A percentile compares a stretch with the other conserved stretches of the same genome.
Conservation (phyloP, 2,113 vertebrate genomes). For the Hucho hucho region DNA sequence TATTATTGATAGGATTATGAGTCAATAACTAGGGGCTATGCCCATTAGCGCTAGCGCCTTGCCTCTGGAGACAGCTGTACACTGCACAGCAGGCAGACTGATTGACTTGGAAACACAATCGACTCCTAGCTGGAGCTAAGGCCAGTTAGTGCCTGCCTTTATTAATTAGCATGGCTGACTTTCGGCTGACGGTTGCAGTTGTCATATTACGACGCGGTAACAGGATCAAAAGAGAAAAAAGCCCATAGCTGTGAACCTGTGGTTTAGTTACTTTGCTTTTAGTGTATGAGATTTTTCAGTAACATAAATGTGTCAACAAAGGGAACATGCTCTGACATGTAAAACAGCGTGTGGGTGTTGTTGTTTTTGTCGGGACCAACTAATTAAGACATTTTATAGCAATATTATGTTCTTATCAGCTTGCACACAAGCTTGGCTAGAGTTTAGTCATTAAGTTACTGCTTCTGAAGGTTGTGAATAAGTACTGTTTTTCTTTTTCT, state of each 20-base stretch:
- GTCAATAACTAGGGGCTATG: conserved; percentile 62
- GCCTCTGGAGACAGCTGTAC: conserved; percentile 51
- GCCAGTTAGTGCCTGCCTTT: conserved; percentile 36
- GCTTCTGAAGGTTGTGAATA: neutral
- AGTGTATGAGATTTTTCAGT: neutral
- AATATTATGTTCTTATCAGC: too few species aligned
- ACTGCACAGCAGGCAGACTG: conserved; percentile 27
- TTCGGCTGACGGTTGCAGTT: conserved; percentile 15
- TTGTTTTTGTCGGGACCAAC: too few species aligned
- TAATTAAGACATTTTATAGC: neutral
- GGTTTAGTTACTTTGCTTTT: neutral
- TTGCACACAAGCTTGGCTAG: too few species aligned
- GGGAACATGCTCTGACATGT: neutral
- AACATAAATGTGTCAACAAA: neutral
- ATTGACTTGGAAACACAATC: conserved; percentile 52
- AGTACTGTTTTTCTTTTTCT: neutral
- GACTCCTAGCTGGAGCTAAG: conserved; percentile 18
- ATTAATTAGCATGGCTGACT: conserved; percentile 35
- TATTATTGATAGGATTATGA: conserved; percentile 74
- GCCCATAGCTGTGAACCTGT: neutral
- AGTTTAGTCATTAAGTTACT: neutral
- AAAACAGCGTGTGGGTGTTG: too few species aligned
- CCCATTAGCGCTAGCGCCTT: conserved; percentile 49
- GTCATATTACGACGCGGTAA: conserved; percentile 2
- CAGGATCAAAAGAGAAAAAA: neutral